Evolutionary conservation across 1,140 invertebrate species (phyloP), one percentile per base, ranked within the genome.

Genomic region (Tetragnatha versicolor): DNA sequence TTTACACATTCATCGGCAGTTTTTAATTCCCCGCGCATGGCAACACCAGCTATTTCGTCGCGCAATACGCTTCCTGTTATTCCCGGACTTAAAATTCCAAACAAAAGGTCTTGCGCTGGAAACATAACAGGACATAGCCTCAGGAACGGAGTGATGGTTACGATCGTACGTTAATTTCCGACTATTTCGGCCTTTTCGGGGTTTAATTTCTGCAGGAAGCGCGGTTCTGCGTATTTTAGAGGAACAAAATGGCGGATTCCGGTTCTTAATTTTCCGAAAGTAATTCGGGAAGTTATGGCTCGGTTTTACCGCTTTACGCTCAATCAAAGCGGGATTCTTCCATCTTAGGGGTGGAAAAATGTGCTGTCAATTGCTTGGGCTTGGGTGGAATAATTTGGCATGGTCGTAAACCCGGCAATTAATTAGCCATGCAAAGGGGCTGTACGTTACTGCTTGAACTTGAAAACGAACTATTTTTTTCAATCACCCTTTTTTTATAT

Each of bases 251-350:
- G 33, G 61, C 20, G 3, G 14, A 25, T 65, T 65, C 61, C 61
- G n/a, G 35, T 65, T 65, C 35, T 65, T 42, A 45, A 65, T 65
- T 65, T 42, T 65, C 37, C 37, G 61, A 45, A 45, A 65, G 61
- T 65, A 65, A 65, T 45, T 45, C 33, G 61, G 39, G 37, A 45
- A 65, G 35, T 65, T 65, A 65, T 65, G 39, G 61, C 37, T 27
- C 10, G 61, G 37, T 65, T 65, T 65, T 65, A 65, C 35, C 33
- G 61, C 29, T 39, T 65, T 65, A 45, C 25, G 61, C 61, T 35
- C 33, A 65, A 45, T 65, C 45, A 65, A 45, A 65, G 61, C 35
- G 39, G 45, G 7, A 42, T 25, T n/a, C 37, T 22, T n/a, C n/a
- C n/a, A n/a, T n/a, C n/a, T n/a, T n/a, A n/a, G n/a, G n/a, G n/a